These are phyloP conservation scores for Lumbricus terrestris DNA, from an alignment of 2,888 invertebrate species.

Conservation along the genomic window DNA sequence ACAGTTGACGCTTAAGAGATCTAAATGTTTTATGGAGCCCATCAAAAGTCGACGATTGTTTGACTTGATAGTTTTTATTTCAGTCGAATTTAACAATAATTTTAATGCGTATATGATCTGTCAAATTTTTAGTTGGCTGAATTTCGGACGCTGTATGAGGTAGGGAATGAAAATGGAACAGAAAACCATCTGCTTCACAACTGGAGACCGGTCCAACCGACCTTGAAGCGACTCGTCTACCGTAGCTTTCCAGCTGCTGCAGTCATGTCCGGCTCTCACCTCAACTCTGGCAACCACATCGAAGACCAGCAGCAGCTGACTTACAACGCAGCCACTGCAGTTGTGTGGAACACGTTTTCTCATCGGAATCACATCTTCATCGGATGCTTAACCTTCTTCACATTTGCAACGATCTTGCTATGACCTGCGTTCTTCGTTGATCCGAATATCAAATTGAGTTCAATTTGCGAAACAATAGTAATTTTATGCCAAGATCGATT, in stretches of 20 bases:
- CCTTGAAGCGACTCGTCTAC: conserved; percentile 40
- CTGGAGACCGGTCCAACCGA: conserved; percentile 43
- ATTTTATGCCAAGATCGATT: not conserved
- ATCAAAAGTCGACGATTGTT: too few relatives aligned
- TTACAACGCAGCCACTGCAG: not conserved
- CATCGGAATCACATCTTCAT: not conserved
- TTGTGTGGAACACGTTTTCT: not conserved
- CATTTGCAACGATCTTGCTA: not conserved
- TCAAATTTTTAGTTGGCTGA: conserved; percentile 21
- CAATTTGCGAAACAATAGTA: not conserved
- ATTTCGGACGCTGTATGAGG: conserved; percentile 16
- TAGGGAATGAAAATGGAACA: not conserved
- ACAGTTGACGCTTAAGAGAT: too few relatives aligned
- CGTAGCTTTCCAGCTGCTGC: conserved; percentile 34
- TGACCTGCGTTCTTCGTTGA: not conserved
- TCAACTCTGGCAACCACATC: not conserved
- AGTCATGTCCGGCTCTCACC: not conserved
- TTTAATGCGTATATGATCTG: not conserved
- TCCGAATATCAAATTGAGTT: not conserved
- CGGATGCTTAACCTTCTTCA: not conserved
- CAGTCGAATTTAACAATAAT: not conserved
- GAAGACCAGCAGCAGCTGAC: not conserved
- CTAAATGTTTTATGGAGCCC: too few relatives aligned
- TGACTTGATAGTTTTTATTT: not conserved
- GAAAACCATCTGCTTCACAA: conserved; percentile 35